Evolutionary conservation across 2,113 vertebrate genomes (phyloP).

Genomic region (Cheilinus undulatus): DNA sequence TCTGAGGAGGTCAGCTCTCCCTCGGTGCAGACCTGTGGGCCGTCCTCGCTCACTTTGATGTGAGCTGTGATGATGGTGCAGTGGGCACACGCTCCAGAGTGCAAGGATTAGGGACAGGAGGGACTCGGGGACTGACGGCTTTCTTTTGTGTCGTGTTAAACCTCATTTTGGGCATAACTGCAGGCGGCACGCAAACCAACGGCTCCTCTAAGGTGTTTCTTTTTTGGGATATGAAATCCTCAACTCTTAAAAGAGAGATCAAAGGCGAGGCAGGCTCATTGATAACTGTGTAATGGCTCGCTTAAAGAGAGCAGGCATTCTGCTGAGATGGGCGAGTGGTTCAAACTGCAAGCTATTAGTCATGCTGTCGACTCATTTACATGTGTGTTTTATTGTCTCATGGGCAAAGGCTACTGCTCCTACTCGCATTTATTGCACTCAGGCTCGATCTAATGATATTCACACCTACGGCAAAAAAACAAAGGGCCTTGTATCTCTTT

Average conservation of each 20-base stretch:
- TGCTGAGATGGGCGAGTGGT: conserved; percentile 58
- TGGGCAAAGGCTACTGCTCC: conserved; percentile 62
- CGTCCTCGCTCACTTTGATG: conserved; percentile 72
- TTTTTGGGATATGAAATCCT: conserved; percentile 56
- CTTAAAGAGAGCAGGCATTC: conserved; percentile 70
- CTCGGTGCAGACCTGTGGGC: conserved; percentile 65
- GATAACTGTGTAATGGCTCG: conserved; percentile 77
- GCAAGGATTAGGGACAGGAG: conserved; percentile 73
- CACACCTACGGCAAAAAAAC: conserved; percentile 74
- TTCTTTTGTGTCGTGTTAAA: conserved; percentile 72
- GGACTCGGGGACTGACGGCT: conserved; percentile 61
- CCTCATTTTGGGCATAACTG: conserved; percentile 53
- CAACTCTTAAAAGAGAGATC: conserved; percentile 62
- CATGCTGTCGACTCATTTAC: conserved; percentile 75
- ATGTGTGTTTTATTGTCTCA: conserved; percentile 73
- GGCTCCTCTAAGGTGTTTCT: conserved; percentile 56
- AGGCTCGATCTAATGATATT: conserved; percentile 73
- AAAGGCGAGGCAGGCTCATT: conserved; percentile 68
- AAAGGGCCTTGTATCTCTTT: conserved; percentile 63
- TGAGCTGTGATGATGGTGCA: conserved; percentile 63
- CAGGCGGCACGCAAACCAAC: conserved; percentile 42
- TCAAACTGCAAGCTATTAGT: conserved; percentile 77
- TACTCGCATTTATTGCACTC: conserved; percentile 58
- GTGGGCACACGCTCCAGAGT: conserved; percentile 66
- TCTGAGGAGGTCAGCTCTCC: conserved; percentile 72